Evolutionary conservation across 2,113 vertebrate species (phyloP).

Genomic region (Mus pahari): DNA sequence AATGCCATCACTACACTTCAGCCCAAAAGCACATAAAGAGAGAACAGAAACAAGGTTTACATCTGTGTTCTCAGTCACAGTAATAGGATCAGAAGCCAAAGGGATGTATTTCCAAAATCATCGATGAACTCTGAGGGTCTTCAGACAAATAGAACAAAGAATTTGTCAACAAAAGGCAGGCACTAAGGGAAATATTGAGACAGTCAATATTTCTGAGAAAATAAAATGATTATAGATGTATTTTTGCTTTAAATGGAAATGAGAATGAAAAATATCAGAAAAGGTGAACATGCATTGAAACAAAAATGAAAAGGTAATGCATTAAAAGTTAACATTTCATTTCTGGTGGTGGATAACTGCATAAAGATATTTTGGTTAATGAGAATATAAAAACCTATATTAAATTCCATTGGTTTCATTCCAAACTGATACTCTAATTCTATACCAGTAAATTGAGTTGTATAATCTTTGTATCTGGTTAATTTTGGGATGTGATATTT

Average conservation of each 20-base stretch:
- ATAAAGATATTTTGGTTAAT: neutral
- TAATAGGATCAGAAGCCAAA: neutral
- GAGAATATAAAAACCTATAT: neutral
- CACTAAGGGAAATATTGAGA: neutral
- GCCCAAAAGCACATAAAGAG: neutral
- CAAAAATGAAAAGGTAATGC: neutral
- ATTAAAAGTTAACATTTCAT: neutral
- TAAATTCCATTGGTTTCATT: neutral
- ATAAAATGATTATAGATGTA: neutral
- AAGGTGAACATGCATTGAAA: neutral
- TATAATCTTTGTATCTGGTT: neutral
- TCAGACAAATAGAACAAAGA: neutral
- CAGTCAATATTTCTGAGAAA: neutral
- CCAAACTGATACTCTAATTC: neutral
- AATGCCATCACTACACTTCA: neutral
- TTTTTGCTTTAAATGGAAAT: slow-evolving; percentile 1
- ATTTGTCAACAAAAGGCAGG: neutral
- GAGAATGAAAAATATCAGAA: neutral
- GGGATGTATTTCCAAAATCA: neutral
- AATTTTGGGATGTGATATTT: neutral
- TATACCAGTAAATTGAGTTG: neutral
- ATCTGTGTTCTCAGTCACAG: neutral
- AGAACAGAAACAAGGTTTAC: neutral
- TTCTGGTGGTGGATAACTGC: neutral
- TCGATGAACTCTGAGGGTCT: neutral